Evolutionary conservation across 1,140 invertebrate genomes (phyloP).

Genomic region (Episyrphus balteatus): DNA sequence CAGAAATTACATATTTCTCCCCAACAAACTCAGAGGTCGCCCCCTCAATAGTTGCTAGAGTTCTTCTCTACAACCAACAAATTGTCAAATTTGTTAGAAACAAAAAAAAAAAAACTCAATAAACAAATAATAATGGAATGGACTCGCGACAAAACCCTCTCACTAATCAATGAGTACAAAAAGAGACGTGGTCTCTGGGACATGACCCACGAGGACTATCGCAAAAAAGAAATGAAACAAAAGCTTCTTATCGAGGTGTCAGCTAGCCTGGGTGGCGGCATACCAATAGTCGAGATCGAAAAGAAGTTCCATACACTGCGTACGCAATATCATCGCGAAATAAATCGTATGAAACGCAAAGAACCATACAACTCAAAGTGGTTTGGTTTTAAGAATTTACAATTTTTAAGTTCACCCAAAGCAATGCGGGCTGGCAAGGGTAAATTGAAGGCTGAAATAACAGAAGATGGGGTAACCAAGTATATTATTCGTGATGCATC

Average conservation of each 20-base stretch:
- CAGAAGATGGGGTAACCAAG: constrained; percentile 19
- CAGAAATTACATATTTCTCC: no score
- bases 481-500: constrained; percentile 13
- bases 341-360: constrained; percentile 34
- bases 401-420: constrained; percentile 29
- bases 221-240: constrained; percentile 33
- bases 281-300: constrained; percentile 28
- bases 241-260: constrained; percentile 26
- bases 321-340: constrained; percentile 33
- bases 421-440: constrained; percentile 28
- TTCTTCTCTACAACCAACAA: no score
- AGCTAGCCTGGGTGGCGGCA: constrained; percentile 22
- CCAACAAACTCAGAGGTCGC: no score
- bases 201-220: constrained; percentile 35
- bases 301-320: constrained; percentile 34
- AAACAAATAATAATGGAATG: constrained; percentile 30
- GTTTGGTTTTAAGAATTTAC: constrained; percentile 33
- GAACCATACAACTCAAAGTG: constrained; percentile 35
- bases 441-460: constrained; percentile 21
- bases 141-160: constrained; percentile 32
- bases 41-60: no score
- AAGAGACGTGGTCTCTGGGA: constrained; percentile 32
- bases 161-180: constrained; percentile 28
- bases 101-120: not conserved
- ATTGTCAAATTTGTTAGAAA: no score